Evolutionary conservation across 2,888 invertebrate species (phyloP).

Genomic region (Lathronympha strigana): DNA sequence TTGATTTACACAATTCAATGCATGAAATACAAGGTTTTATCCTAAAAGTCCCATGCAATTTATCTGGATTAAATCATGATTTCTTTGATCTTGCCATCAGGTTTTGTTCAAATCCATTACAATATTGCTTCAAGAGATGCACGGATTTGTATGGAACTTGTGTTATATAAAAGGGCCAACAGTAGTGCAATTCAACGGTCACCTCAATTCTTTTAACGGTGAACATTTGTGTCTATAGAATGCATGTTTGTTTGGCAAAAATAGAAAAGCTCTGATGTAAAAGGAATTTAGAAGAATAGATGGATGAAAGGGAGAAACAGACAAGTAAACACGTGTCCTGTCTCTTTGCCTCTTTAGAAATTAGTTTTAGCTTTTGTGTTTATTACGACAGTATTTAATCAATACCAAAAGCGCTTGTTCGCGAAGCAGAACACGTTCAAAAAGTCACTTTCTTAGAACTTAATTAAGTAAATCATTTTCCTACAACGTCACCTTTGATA

Average conservation of each 20-base stretch:
- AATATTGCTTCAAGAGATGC: constrained; percentile 43
- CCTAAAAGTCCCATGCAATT: constrained; percentile 6
- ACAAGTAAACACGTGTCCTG: constrained; percentile 46
- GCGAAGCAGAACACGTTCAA: too few species aligned
- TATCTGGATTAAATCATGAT: constrained; percentile 18
- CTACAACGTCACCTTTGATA: too few species aligned
- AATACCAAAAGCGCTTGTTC: too few species aligned
- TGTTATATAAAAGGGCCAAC: constrained; percentile 47
- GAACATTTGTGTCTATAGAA: constrained; percentile 1
- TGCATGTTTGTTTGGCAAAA: constrained; percentile 52
- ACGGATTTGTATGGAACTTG: constrained; percentile 55
- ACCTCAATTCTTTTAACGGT: neutral
- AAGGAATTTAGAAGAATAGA: constrained; percentile 15
- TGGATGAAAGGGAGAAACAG: constrained; percentile 27
- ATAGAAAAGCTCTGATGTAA: constrained; percentile 46
- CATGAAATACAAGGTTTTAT: neutral
- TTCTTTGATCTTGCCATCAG: constrained; percentile 30
- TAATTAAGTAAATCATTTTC: too few species aligned
- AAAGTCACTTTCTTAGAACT: too few species aligned
- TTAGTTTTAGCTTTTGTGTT: too few species aligned
- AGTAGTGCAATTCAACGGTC: neutral
- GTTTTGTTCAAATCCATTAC: constrained; percentile 44
- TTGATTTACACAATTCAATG: neutral
- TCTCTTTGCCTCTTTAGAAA: too few species aligned
- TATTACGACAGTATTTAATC: too few species aligned